Base-by-base conservation (phyloP, 1,140 invertebrate species). In the Melanaphis sacchari region DNA sequence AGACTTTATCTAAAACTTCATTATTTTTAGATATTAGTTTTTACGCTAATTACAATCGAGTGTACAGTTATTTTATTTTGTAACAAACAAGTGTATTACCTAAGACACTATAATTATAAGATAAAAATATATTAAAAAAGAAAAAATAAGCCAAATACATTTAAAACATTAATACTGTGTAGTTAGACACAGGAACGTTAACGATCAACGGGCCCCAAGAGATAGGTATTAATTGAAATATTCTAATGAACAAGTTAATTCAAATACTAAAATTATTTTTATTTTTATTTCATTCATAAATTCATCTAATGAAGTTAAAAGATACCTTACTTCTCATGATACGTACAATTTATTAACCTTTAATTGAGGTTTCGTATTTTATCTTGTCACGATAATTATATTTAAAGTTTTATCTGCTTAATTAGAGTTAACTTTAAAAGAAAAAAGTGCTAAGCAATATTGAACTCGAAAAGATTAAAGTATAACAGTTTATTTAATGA, bases 301-400 rank as follows among this genome's bases (percentile, higher is more conserved):
- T 76, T 76, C 15, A 76, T 76, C 3, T 36, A 76, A 76, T n/a
- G 1, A n/a, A 76, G 0, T 76, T 76, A 76, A 76, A 18, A 76
- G 15, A 76, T 66, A 31, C 9, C 59, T 76, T 76, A n/a, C 31
- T 76, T 76, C 59, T 76, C n/a, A 76, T 76, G 59, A n/a, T n/a
- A 76, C 59, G 59, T 76, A 76, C n/a, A 76, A 76, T 76, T 6
- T 76, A 76, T 76, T 76, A 76, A 76, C 59, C 59, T n/a, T n/a
- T 18, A 76, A 5, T 76, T 15, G 59, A 76, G 59, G 31, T n/a
- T n/a, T 76, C n/a, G 15, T n/a, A 15, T 76, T 76, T 76, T 76
- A 76, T n/a, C 59, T n/a, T n/a, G 31, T 76, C 15, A n/a, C n/a
- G 31, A 76, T n/a, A 76, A 76, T 76, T n/a, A 76, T 76, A 76